Base-by-base conservation (phyloP, 2,888 invertebrate species). In the Ctenicera cuprea region DNA sequence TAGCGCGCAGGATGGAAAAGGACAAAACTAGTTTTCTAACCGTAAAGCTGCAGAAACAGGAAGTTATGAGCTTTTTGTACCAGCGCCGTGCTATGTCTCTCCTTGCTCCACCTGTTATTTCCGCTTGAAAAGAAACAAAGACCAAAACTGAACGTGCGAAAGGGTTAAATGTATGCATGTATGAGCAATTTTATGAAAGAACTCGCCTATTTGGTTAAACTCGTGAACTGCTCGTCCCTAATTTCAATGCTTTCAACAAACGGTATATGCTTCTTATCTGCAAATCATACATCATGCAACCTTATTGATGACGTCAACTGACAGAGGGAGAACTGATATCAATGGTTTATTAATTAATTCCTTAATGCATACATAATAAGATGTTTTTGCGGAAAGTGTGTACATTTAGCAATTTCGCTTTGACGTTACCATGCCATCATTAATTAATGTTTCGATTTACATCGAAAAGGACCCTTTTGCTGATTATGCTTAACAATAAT, bases 1-100 rank as follows among this genome's bases (percentile, higher is more conserved):
- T 30, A 16, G 3, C n/a, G 16, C 5, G 1, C 33, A 2, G 33
- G n/a, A 33, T 48, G 16, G 33, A 48, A 64, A 14, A 48, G 64
- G 64, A 48, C n/a, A 62, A 30, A 62, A 5, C 41, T 37, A 43
- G 62, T 62, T 62, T 62, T 62, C 33, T 38, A 7, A 0, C 22
- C 20, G 9, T 3, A 38, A 38, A 37, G 12, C 59, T 38, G 16
- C 7, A 54, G 14, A 12, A n/a, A 54, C 14, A 16, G 59, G 18
- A 38, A 38, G n/a, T 18, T 59, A 8, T 14, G 38, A 59, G 3
- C 30, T 26, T 64, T 48, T 64, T 9, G n/a, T n/a, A n/a, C 30
- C 22, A 33, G 8, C 18, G 18, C 18, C 18, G 41, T 12, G 1
- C 14, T 22, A 22, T 37, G 4, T 26, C 30, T 54, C 1, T 54